Percentiles rank a stretch among this genome's conserved stretches.
phyloP scores from a whole-genome alignment of 2,797 vertebrate genomes.

The Sylvilagus floridanus region DNA sequence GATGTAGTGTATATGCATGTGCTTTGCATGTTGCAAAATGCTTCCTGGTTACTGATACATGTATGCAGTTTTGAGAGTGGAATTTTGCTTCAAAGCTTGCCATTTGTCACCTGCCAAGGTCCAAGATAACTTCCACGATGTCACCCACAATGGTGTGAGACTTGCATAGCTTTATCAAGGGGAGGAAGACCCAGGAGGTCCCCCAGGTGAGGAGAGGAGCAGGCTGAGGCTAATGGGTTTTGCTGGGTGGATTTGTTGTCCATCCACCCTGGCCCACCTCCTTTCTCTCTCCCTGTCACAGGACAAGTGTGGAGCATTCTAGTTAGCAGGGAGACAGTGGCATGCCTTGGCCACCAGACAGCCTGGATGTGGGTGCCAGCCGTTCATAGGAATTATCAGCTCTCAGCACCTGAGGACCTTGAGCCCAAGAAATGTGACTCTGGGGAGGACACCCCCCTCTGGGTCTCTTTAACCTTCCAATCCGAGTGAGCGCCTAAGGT shows the following conservation, averaged over 20 bases:
- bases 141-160: neutral
- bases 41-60: neutral
- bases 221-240: accelerated
- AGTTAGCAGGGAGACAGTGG: slow-evolving; percentile 41
- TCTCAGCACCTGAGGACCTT: neutral
- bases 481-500: neutral
- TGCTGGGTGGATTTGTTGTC: neutral
- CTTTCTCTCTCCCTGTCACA: neutral
- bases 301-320: neutral
- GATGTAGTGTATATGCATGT: neutral
- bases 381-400: slow-evolving; percentile 20
- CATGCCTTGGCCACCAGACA: neutral
- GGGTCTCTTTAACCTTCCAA: neutral
- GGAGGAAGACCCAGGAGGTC: neutral
- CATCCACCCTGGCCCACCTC: neutral
- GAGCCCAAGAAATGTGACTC: neutral
- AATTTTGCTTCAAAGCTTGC: neutral
- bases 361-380: slow-evolving; percentile 1
- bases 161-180: neutral
- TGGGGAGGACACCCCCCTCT: neutral
- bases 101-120: neutral
- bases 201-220: neutral
- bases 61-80: neutral
- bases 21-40: neutral
- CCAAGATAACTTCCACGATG: neutral